Percentiles rank a stretch among this genome's conserved stretches.
Evolutionary conservation across 2,797 vertebrate genomes (phyloP).

Genomic region (Protosalanx chinensis): DNA sequence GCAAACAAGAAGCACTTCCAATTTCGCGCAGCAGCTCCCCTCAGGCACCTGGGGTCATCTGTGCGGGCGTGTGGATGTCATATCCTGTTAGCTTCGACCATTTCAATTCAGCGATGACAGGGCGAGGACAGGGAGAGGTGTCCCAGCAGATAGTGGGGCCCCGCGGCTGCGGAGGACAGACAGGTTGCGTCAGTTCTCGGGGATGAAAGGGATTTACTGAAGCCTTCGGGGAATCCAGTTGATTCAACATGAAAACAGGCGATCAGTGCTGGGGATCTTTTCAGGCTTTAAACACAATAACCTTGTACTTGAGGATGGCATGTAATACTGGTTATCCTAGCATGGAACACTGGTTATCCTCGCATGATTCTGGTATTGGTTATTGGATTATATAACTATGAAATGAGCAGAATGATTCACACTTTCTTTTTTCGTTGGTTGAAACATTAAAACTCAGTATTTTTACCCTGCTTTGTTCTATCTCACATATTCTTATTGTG

Average conservation of each 20-base stretch:
- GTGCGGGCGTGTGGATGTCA: neutral
- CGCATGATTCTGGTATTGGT: too few species aligned
- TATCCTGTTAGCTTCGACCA: neutral
- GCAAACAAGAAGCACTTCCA: neutral
- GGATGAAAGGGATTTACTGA: conserved; percentile 3
- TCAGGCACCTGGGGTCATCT: neutral
- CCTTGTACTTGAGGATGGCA: too few species aligned
- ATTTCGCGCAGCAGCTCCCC: neutral
- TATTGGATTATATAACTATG: too few species aligned
- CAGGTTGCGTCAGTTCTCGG: neutral
- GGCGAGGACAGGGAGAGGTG: neutral
- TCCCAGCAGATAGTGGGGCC: neutral
- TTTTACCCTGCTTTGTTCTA: too few species aligned
- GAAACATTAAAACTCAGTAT: too few species aligned
- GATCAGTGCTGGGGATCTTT: conserved; percentile 1
- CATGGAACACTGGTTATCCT: neutral
- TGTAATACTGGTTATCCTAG: too few species aligned
- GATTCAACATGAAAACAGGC: conserved; percentile 7
- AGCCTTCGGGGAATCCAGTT: conserved; percentile 1
- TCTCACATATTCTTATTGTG: too few species aligned
- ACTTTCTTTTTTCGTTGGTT: too few species aligned
- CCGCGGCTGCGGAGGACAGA: neutral
- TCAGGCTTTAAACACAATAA: neutral
- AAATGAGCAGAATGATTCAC: too few species aligned
- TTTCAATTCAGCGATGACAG: neutral